These are phyloP conservation scores for Pterois miles DNA, from an alignment of 2,797 vertebrate genomes.

Conservation along the genomic window DNA sequence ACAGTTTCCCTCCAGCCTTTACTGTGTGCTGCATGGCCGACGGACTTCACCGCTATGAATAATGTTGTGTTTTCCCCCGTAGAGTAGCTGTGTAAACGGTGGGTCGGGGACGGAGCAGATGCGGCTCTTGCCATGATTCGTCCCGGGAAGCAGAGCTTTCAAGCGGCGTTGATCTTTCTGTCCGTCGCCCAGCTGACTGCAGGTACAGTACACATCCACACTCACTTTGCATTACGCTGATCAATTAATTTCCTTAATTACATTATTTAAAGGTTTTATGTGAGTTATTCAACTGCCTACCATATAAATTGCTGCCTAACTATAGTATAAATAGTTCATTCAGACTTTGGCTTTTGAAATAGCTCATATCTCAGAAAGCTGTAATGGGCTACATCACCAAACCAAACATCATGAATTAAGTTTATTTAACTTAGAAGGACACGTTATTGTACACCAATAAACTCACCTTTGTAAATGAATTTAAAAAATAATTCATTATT, in stretches of 20 bases:
- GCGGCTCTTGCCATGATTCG: conserved; percentile 78
- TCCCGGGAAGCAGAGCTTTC: conserved; percentile 72
- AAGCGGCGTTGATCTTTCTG: conserved; percentile 79
- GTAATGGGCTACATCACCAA: neutral
- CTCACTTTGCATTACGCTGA: neutral
- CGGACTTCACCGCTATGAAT: conserved; percentile 41
- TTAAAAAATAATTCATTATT: neutral
- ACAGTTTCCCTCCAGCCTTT: conserved; percentile 50
- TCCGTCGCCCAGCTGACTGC: conserved; percentile 76
- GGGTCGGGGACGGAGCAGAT: conserved; percentile 68
- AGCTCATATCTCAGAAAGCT: neutral
- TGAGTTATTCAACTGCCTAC: neutral
- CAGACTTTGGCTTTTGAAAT: neutral
- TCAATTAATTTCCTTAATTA: no score
- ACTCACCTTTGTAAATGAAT: neutral
- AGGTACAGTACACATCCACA: conserved; percentile 69
- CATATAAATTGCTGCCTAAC: neutral
- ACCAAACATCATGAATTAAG: neutral
- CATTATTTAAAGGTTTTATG: neutral
- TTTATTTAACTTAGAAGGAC: neutral
- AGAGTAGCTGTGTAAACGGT: conserved; percentile 45
- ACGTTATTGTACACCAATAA: neutral
- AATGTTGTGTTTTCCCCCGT: conserved; percentile 12
- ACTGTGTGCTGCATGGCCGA: conserved; percentile 37
- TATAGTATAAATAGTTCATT: neutral